These are phyloP conservation scores for Manis javanica DNA, from an alignment of 2,797 vertebrate genomes.

Conservation along the genomic window DNA sequence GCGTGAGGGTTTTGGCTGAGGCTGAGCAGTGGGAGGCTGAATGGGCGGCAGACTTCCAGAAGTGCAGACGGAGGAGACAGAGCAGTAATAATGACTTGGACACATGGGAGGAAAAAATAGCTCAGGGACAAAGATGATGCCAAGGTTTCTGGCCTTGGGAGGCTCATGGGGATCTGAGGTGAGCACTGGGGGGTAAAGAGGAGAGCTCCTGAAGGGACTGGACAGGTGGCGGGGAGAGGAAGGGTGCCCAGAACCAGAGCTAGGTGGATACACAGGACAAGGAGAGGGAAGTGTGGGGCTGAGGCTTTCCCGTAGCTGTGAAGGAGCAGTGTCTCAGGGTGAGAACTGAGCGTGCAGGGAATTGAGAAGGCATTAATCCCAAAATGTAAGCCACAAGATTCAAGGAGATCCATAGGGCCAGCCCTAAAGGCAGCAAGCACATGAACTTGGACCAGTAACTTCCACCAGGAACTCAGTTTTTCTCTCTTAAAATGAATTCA, in stretches of 20 bases:
- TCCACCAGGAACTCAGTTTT: neutral
- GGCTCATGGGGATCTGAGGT: conserved; percentile 59
- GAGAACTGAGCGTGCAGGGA: neutral
- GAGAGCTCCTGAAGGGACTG: neutral
- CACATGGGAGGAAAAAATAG: conserved; percentile 80
- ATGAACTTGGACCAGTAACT: neutral
- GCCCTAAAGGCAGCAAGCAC: neutral
- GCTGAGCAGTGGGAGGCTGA: conserved; percentile 65
- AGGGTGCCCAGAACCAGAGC: neutral
- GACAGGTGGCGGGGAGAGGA: neutral
- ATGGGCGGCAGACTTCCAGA: conserved; percentile 81
- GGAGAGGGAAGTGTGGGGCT: neutral
- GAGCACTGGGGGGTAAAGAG: neutral
- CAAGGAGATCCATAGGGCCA: neutral
- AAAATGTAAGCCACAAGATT: neutral
- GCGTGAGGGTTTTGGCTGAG: conserved; percentile 69
- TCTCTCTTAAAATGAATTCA: conserved; percentile 42
- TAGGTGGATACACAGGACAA: neutral
- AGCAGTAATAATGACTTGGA: conserved; percentile 80
- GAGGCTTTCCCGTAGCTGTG: neutral
- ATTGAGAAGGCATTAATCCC: neutral
- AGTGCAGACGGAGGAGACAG: conserved; percentile 75
- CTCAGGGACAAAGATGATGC: conserved; percentile 76
- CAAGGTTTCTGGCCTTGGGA: conserved; percentile 76
- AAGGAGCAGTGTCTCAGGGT: neutral